phyloP scores from a whole-genome alignment of 1,140 invertebrate genomes.

The Platyscapa corneri region DNA sequence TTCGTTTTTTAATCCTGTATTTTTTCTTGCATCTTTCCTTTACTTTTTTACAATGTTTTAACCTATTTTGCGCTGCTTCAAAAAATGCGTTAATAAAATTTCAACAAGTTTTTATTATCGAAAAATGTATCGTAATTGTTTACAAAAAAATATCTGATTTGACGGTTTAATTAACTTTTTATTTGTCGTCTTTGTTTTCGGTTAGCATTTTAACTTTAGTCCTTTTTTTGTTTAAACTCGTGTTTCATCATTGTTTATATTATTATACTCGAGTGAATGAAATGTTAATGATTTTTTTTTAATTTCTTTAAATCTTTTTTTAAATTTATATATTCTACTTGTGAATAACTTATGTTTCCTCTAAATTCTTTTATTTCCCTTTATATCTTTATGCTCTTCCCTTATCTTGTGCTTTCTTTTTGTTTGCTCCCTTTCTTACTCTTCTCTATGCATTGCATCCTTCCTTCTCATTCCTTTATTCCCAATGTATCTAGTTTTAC shows the following conservation, averaged over 20 bases:
- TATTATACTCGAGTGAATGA: background rate
- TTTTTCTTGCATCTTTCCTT: background rate
- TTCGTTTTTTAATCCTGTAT: background rate
- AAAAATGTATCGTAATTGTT: background rate
- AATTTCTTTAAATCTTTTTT: background rate
- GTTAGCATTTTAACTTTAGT: background rate
- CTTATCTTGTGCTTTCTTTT: background rate
- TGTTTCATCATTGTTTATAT: background rate
- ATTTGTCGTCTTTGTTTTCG: no score
- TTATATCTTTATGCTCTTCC: background rate
- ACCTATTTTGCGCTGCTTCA: background rate
- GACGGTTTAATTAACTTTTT: background rate
- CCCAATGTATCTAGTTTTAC: slow-evolving; percentile 30
- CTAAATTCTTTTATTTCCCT: background rate
- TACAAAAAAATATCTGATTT: background rate
- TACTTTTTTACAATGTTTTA: background rate
- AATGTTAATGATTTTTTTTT: background rate
- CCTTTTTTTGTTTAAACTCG: background rate
- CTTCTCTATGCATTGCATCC: background rate
- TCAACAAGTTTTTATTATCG: background rate
- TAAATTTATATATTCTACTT: background rate
- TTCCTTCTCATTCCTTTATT: slow-evolving; percentile 24
- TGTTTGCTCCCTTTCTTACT: background rate
- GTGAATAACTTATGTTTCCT: background rate
- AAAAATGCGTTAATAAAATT: background rate